These are phyloP conservation scores for Aptenodytes patagonicus DNA, from an alignment of 2,113 vertebrate genomes.

Conservation along the genomic window DNA sequence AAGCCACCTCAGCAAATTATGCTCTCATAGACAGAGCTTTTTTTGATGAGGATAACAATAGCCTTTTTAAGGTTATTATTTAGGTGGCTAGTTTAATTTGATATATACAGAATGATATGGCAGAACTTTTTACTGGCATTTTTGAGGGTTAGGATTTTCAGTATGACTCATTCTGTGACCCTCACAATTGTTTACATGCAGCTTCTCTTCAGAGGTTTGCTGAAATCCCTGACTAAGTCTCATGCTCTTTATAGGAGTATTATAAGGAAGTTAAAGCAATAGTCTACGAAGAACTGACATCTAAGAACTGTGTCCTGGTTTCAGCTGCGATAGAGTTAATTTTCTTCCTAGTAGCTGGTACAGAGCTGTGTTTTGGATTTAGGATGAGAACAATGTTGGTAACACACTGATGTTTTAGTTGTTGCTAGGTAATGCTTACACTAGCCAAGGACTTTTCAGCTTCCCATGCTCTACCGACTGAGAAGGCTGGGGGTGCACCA, in stretches of 20 bases:
- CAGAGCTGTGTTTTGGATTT: no score
- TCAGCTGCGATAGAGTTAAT: no score
- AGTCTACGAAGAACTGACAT: background rate
- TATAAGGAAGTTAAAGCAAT: background rate
- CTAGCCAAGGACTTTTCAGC: no score
- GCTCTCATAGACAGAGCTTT: fast-evolving
- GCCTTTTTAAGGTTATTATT: background rate
- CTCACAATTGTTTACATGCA: background rate
- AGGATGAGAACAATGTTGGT: no score
- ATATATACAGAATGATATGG: background rate
- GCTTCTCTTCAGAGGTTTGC: background rate
- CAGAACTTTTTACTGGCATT: background rate
- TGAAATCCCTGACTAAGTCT: background rate
- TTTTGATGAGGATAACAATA: background rate
- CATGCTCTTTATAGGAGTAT: background rate
- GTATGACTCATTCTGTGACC: background rate
- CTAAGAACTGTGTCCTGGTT: background rate
- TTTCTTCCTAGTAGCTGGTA: no score
- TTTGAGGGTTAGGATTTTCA: background rate
- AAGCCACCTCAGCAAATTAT: background rate
- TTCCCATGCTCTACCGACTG: no score
- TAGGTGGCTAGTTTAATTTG: background rate
- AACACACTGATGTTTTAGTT: no score
- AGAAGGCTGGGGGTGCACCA: no score
- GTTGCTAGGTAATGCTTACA: no score